Evolutionary conservation across 2,797 vertebrate species (phyloP), one percentile per base, ranked within the genome.

Genomic region (Chrosomus eos): DNA sequence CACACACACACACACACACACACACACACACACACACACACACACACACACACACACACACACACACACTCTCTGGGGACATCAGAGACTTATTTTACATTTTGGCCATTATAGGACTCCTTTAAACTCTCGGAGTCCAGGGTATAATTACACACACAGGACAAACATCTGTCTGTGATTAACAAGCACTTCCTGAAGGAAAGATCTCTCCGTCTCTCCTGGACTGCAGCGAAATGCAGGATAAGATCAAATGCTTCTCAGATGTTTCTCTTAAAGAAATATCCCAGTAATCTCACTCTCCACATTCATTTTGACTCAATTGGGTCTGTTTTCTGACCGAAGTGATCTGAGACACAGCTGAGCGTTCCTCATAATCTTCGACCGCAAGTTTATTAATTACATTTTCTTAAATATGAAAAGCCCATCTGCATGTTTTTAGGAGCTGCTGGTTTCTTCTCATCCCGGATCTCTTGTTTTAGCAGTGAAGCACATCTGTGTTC

Each of bases 401-500:
- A 14, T 43, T 11, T 43, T 40, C 36, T 26, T 72, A 2, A 43
- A 28, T 8, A 26, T 19, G 70, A 73, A 48, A 28, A 48, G 70
- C 7, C 3, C n/a, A 18, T 26, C 16, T 23, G 3, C 23, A 16
- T 28, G 43, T 48, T 26, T 62, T 60, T 26, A 60, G 58, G n/a
- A 60, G n/a, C 26, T 7, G 7, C 60, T 3, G 38, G 60, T 51
- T 53, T 53, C 45, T 19, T 53, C 33, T 51, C 43, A 21, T 36
- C 64, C n/a, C 48, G 7, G 40, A 51, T 66, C 75, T 78, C 55
- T 18, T 21, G 36, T 77, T 62, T 38, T 55, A 67, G 55, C 26
- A 31, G n/a, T 14, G 45, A 51, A 48, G 18, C 81, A 72, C 87
- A 88, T 86, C 87, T 88, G 83, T 60, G 16, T 51, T 85, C 70